Conservation (phyloP, 2,888 invertebrate genomes). For the Pocota personata region DNA sequence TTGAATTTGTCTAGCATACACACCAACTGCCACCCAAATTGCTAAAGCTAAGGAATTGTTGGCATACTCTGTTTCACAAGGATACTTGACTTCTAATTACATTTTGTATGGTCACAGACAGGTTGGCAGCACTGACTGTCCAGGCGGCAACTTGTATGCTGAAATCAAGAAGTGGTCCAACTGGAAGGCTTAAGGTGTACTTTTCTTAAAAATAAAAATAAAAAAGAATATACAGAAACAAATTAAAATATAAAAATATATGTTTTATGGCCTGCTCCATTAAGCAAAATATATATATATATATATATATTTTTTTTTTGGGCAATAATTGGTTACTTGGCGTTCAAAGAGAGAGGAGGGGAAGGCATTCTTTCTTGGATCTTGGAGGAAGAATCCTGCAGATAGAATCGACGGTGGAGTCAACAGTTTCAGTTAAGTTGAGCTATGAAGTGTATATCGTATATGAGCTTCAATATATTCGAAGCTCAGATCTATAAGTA, state of each 20-base stretch:
- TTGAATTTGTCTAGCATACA: slow-evolving; percentile 50
- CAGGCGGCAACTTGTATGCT: slow-evolving; percentile 79
- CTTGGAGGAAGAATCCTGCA: too few relatives aligned
- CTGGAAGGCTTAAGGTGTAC: slow-evolving; percentile 76
- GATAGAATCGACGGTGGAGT: too few relatives aligned
- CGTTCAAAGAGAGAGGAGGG: too few relatives aligned
- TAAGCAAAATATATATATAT: too few relatives aligned
- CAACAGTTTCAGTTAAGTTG: too few relatives aligned
- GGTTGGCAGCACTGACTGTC: slow-evolving; percentile 79
- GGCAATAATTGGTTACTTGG: too few relatives aligned
- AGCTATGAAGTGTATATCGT: too few relatives aligned
- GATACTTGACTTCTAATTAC: slow-evolving; percentile 77
- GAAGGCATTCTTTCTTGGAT: too few relatives aligned
- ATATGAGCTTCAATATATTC: too few relatives aligned
- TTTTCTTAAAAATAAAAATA: not conserved
- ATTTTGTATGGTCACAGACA: slow-evolving; percentile 80
- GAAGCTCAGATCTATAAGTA: too few relatives aligned
- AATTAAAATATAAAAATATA: not conserved
- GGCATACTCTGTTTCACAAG: slow-evolving; percentile 76
- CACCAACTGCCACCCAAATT: slow-evolving; percentile 76
- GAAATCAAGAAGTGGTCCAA: slow-evolving; percentile 79
- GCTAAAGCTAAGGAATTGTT: slow-evolving; percentile 76
- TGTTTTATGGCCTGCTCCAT: not conserved
- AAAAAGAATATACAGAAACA: not conserved
- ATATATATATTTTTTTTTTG: too few relatives aligned